These are phyloP conservation scores for Dolichallabes microphthalmus DNA, from an alignment of 2,113 vertebrate species.

Conservation along the genomic window DNA sequence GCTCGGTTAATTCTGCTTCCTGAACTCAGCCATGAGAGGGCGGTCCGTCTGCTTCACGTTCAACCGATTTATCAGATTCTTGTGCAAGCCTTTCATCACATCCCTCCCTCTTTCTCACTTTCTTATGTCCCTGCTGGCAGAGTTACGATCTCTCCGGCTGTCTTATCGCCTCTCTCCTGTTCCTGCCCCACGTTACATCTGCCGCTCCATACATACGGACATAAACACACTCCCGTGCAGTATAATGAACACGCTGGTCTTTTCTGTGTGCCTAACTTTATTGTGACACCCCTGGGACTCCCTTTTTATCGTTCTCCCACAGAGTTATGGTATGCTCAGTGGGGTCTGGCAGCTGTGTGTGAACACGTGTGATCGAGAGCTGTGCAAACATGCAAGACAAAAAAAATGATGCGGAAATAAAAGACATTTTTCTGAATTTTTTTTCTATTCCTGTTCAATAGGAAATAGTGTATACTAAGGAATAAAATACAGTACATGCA, in stretches of 20 bases:
- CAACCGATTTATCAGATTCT: conserved; percentile 33
- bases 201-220: conserved; percentile 29
- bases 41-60: conserved; percentile 26
- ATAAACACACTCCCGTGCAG: conserved; percentile 20
- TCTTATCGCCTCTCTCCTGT: conserved; percentile 24
- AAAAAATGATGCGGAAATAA: neutral
- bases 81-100: neutral
- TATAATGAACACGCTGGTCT: conserved; percentile 38
- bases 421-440: neutral
- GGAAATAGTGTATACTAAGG: neutral
- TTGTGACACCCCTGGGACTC: conserved; percentile 62
- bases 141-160: conserved; percentile 44
- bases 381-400: neutral
- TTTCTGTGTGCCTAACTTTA: conserved; percentile 55
- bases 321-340: conserved; percentile 36
- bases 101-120: conserved; percentile 6
- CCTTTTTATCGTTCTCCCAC: conserved; percentile 28
- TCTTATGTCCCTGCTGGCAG: conserved; percentile 26
- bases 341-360: conserved; percentile 37
- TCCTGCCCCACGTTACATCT: conserved; percentile 48
- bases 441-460: neutral
- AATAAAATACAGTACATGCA: neutral
- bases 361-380: neutral
- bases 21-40: neutral
- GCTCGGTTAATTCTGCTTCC: neutral